Conservation (phyloP, 2,797 vertebrate species). For the Halcyon badia region DNA sequence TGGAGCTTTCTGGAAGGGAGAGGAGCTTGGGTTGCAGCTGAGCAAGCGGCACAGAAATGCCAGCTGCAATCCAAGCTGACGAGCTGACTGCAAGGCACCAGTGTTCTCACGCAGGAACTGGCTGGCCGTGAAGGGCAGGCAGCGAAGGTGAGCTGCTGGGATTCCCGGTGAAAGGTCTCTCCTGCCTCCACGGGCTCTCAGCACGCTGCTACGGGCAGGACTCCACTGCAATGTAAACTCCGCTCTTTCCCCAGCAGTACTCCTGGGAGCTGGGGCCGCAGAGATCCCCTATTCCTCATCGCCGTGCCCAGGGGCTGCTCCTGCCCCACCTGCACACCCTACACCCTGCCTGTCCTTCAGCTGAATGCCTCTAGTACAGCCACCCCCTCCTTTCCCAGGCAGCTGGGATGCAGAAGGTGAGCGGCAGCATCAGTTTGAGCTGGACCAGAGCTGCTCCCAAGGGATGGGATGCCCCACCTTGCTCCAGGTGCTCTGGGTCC, state of each 20-base stretch:
- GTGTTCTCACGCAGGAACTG: accelerated
- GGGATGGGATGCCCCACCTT: accelerated
- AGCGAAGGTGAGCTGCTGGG: background rate
- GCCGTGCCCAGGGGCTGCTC: background rate
- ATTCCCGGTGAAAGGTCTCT: background rate
- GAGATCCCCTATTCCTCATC: background rate
- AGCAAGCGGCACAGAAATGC: accelerated
- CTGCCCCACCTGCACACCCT: background rate
- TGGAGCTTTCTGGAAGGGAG: background rate
- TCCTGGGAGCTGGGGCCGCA: background rate
- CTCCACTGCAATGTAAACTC: accelerated
- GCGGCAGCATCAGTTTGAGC: background rate
- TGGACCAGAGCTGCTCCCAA: accelerated
- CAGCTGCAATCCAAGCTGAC: background rate
- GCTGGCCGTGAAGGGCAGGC: background rate
- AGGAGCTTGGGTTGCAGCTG: background rate
- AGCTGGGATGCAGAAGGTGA: background rate
- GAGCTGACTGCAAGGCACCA: background rate
- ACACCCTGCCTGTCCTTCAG: too few relatives aligned
- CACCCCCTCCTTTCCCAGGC: background rate
- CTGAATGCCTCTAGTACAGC: background rate
- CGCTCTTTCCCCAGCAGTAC: background rate
- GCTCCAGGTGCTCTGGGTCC: accelerated
- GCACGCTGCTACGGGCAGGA: accelerated
- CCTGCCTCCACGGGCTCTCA: accelerated